These are phyloP conservation scores for Orthonevra nobilis DNA, from an alignment of 2,888 invertebrate genomes.

Conservation along the genomic window DNA sequence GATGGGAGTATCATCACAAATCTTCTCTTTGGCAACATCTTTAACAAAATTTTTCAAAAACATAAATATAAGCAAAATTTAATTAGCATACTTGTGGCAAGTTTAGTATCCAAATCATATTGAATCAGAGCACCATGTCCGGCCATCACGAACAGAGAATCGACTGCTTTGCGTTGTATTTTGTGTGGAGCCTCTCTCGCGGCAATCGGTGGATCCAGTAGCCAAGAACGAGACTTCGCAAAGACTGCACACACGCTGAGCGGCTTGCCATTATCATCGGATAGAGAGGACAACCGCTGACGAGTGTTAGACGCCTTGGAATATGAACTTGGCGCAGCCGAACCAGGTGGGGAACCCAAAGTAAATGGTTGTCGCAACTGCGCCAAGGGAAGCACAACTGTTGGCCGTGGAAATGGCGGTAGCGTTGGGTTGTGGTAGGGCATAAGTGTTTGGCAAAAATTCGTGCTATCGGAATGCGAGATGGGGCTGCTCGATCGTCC, in stretches of 20 bases:
- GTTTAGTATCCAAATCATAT: slow-evolving; percentile 91
- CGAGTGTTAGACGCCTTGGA: slow-evolving; percentile 75
- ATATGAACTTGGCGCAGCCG: slow-evolving; percentile 71
- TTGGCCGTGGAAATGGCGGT: slow-evolving; percentile 94
- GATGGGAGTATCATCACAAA: slow-evolving; percentile 91
- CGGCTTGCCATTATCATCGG: slow-evolving; percentile 85
- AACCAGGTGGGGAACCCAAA: slow-evolving; percentile 77
- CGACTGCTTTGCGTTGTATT: slow-evolving; percentile 83
- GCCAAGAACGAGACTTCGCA: slow-evolving; percentile 88
- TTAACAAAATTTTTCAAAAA: no score
- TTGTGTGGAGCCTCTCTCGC: slow-evolving; percentile 79
- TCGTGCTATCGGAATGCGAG: slow-evolving; percentile 79
- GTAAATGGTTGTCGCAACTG: slow-evolving; percentile 88
- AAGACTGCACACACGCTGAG: slow-evolving; percentile 90
- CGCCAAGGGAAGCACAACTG: slow-evolving; percentile 89
- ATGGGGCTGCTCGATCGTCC: slow-evolving; percentile 87
- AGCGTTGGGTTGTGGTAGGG: slow-evolving; percentile 93
- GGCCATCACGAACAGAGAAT: slow-evolving; percentile 94
- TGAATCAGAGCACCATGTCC: slow-evolving; percentile 93
- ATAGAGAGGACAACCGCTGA: slow-evolving; percentile 86
- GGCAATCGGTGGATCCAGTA: slow-evolving; percentile 81
- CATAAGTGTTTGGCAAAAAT: slow-evolving; percentile 80
- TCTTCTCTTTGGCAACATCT: slow-evolving; percentile 90
- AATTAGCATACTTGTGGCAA: slow-evolving; percentile 79
- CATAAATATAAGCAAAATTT: no score